Evolutionary conservation across 2,113 vertebrate species (phyloP).

Genomic region (Lathamus discolor): DNA sequence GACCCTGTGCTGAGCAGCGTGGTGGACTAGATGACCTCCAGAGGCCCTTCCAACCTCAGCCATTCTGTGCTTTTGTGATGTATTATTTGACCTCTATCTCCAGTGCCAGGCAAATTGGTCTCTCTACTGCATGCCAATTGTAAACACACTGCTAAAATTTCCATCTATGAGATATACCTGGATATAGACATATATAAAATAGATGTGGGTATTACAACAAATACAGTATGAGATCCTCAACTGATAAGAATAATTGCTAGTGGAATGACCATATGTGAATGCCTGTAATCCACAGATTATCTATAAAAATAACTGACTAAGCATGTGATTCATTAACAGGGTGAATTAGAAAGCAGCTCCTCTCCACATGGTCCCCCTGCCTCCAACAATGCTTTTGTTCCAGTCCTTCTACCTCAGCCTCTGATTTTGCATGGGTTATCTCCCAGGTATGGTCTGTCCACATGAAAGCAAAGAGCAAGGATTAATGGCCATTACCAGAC

Average conservation of each 20-base stretch:
- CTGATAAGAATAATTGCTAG: background rate
- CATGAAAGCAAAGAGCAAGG: background rate
- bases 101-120: background rate
- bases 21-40: background rate
- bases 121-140: background rate
- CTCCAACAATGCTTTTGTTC: background rate
- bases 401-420: background rate
- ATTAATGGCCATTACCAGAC: background rate
- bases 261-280: background rate
- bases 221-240: background rate
- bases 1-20: accelerated
- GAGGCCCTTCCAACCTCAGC: background rate
- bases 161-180: background rate
- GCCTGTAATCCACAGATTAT: background rate
- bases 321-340: background rate
- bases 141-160: background rate
- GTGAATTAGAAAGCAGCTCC: background rate
- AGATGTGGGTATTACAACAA: background rate
- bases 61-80: background rate
- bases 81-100: background rate
- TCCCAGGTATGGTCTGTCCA: background rate
- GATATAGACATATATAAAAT: background rate
- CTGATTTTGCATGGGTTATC: background rate
- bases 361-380: background rate
- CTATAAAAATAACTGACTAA: background rate